Evolutionary conservation across 2,113 vertebrate genomes (phyloP).

Genomic region (Pollachius pollachius): DNA sequence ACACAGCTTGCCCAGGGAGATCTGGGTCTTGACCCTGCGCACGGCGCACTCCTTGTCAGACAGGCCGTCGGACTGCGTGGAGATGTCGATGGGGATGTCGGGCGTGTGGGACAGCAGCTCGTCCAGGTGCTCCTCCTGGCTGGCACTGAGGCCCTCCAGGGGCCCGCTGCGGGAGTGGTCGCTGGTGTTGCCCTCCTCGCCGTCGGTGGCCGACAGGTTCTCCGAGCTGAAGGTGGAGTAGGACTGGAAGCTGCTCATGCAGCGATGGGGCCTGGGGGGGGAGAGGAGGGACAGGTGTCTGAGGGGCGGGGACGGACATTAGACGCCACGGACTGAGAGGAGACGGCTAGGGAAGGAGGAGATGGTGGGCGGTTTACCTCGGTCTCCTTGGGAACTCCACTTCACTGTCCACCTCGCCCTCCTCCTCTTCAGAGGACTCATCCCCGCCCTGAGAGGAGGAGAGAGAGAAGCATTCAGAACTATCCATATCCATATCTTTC

Average conservation of each 20-base stretch:
- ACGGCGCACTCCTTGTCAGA: conserved; percentile 98
- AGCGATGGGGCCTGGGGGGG: conserved; percentile 85
- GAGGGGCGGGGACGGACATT: background rate
- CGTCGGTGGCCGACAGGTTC: conserved; percentile 95
- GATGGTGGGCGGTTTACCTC: conserved; percentile 75
- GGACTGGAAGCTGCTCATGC: conserved; percentile 95
- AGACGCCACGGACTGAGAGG: too few relatives aligned
- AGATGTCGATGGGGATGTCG: conserved; percentile 97
- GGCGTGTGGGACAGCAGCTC: conserved; percentile 93
- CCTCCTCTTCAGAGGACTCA: conserved; percentile 97
- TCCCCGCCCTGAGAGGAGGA: conserved; percentile 81
- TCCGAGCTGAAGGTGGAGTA: conserved; percentile 98
- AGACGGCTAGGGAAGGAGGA: background rate
- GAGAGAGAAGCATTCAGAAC: background rate
- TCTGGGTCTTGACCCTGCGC: conserved; percentile 96
- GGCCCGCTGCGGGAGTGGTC: conserved; percentile 91
- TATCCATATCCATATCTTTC: background rate
- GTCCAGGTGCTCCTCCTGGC: conserved; percentile 85
- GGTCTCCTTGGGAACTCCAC: conserved; percentile 97
- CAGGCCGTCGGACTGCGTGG: conserved; percentile 93
- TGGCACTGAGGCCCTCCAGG: conserved; percentile 80
- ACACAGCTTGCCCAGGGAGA: conserved; percentile 95
- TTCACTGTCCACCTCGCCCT: conserved; percentile 98
- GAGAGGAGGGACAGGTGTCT: background rate
- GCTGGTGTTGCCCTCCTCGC: conserved; percentile 97